These are phyloP conservation scores for Mythimna pallens DNA, from an alignment of 2,888 invertebrate species.

Conservation along the genomic window DNA sequence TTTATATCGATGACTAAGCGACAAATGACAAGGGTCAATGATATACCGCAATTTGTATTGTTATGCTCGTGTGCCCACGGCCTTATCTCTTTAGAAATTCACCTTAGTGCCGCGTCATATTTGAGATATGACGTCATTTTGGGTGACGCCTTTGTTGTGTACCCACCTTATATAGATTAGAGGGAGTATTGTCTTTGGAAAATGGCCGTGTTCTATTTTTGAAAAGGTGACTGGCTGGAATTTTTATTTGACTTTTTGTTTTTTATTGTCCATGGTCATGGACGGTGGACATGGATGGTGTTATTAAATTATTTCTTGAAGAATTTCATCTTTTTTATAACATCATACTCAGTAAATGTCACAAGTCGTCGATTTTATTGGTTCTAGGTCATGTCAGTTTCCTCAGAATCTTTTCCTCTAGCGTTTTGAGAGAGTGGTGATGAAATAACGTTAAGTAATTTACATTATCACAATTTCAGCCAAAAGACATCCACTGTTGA, in stretches of 20 bases:
- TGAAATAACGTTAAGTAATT: no score
- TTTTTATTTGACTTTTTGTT: conserved; percentile 1
- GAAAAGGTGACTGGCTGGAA: conserved; percentile 14
- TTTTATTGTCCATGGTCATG: background rate
- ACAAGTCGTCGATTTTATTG: no score
- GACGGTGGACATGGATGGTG: no score
- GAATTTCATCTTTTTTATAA: background rate
- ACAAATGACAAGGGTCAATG: conserved; percentile 65
- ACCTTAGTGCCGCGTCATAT: conserved; percentile 63
- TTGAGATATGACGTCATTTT: conserved; percentile 59
- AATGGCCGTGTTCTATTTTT: conserved; percentile 36
- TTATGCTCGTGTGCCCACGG: conserved; percentile 47
- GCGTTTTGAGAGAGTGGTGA: no score
- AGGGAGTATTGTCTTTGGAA: conserved; percentile 43
- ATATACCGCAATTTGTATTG: conserved; percentile 62
- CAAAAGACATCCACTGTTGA: no score
- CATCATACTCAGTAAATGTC: no score
- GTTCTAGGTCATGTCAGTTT: no score
- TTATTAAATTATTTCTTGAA: background rate
- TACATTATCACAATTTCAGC: no score
- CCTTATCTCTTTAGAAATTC: conserved; percentile 68
- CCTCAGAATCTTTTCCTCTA: no score
- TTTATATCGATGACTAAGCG: conserved; percentile 64
- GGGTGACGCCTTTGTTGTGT: conserved; percentile 55
- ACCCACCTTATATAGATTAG: conserved; percentile 51